Evolutionary conservation across 2,113 vertebrate species (phyloP).

Genomic region (Toxotes jaculatrix): DNA sequence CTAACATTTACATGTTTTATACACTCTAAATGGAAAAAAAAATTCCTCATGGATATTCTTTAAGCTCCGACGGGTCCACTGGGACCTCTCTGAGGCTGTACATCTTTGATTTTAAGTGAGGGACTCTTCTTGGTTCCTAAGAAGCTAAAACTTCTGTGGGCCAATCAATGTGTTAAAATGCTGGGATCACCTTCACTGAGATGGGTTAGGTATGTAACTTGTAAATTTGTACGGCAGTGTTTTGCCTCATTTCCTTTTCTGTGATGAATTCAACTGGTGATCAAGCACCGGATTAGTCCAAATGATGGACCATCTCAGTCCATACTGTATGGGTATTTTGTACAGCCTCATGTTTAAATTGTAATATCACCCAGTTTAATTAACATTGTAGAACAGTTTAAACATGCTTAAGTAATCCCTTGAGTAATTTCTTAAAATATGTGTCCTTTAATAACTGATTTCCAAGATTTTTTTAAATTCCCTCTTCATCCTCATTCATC

Average conservation of each 20-base stretch:
- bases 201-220: slow-evolving; percentile 12
- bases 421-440: no score
- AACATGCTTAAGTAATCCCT: no score
- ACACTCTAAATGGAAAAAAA: slow-evolving; percentile 44
- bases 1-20: slow-evolving; percentile 65
- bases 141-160: slow-evolving; percentile 44
- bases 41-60: slow-evolving; percentile 50
- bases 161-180: slow-evolving; percentile 54
- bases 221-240: not conserved
- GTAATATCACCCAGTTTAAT: no score
- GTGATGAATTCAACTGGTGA: not conserved
- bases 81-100: slow-evolving; percentile 29
- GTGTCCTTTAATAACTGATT: not conserved
- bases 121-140: slow-evolving; percentile 8
- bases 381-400: not conserved
- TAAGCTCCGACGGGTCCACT: slow-evolving; percentile 29
- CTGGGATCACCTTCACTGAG: slow-evolving; percentile 41
- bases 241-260: slow-evolving; percentile 25
- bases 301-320: no score
- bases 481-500: not conserved
- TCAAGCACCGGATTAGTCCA: not conserved
- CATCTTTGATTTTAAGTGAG: slow-evolving; percentile 53
- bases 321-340: no score
- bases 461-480: not conserved
- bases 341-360: no score